Evolutionary conservation across 2,888 invertebrate species (phyloP).

Genomic region (Danaus chrysippus): DNA sequence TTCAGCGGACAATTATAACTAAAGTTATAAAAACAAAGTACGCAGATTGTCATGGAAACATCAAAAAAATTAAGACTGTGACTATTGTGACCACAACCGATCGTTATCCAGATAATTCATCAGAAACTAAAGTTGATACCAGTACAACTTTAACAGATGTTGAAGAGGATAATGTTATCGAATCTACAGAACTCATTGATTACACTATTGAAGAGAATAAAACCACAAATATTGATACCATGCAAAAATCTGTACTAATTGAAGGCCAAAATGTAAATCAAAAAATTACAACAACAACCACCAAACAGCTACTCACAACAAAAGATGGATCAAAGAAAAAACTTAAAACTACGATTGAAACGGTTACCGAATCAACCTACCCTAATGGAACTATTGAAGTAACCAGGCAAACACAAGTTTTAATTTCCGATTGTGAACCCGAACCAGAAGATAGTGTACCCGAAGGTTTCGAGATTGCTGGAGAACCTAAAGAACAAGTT

Average conservation of each 20-base stretch:
- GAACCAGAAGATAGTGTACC: slow-evolving; percentile 40
- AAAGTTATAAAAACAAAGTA: slow-evolving; percentile 59
- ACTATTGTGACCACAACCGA: slow-evolving; percentile 63
- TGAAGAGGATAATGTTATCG: slow-evolving; percentile 41
- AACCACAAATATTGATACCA: slow-evolving; percentile 50
- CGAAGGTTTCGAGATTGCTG: slow-evolving; percentile 45
- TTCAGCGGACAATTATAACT: slow-evolving; percentile 59
- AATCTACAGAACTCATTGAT: slow-evolving; percentile 52
- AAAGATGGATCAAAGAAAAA: slow-evolving; percentile 57
- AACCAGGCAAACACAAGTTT: slow-evolving; percentile 64
- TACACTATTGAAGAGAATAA: slow-evolving; percentile 54
- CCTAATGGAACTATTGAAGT: slow-evolving; percentile 64
- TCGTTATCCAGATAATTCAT: slow-evolving; percentile 69
- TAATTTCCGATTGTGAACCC: slow-evolving; percentile 53
- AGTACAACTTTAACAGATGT: slow-evolving; percentile 62
- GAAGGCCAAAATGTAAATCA: slow-evolving; percentile 59
- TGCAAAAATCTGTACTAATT: slow-evolving; percentile 50
- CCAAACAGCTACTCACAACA: slow-evolving; percentile 56
- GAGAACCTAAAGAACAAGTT: slow-evolving; percentile 48
- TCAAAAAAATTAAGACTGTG: slow-evolving; percentile 61
- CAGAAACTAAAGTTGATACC: slow-evolving; percentile 61
- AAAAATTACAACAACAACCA: slow-evolving; percentile 60
- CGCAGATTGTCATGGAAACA: slow-evolving; percentile 47
- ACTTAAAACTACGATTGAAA: slow-evolving; percentile 62
- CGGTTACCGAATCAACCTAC: slow-evolving; percentile 58